These are phyloP conservation scores for Buphagus erythrorhynchus DNA, from an alignment of 2,797 vertebrate genomes.

Conservation along the genomic window DNA sequence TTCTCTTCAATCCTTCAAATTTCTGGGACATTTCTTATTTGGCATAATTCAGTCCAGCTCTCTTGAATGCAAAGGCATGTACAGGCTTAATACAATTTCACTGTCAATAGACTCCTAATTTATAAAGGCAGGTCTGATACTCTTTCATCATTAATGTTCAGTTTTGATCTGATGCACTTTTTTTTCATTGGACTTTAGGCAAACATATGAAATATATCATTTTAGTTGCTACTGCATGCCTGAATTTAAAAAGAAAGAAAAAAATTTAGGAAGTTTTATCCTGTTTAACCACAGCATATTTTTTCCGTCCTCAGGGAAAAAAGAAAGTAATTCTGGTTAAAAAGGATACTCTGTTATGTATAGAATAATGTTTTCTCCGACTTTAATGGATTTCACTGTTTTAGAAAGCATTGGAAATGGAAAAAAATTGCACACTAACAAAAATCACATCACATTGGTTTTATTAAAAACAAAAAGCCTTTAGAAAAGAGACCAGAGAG, in stretches of 20 bases:
- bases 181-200: not conserved
- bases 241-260: conserved; percentile 31
- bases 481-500: not conserved
- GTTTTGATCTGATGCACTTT: not conserved
- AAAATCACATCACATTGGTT: conserved; percentile 58
- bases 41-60: not conserved
- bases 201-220: not conserved
- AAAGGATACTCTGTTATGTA: conserved; percentile 61
- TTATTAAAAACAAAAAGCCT: conserved; percentile 35
- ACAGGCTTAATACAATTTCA: conserved; percentile 25
- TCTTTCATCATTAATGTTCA: conserved; percentile 12
- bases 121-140: conserved; percentile 3
- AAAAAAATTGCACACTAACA: conserved; percentile 46
- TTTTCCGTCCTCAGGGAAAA: conserved; percentile 38
- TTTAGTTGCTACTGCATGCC: conserved; percentile 27
- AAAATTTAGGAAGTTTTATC: conserved; percentile 47
- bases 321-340: conserved; percentile 43
- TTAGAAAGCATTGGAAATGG: conserved; percentile 56
- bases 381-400: conserved; percentile 47
- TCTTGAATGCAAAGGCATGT: not conserved
- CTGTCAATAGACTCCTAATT: conserved; percentile 4
- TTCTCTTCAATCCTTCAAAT: not conserved
- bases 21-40: not conserved
- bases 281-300: conserved; percentile 50
- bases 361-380: conserved; percentile 67